phyloP scores from a whole-genome alignment of 2,888 invertebrate species.

The Thelaira solivaga region DNA sequence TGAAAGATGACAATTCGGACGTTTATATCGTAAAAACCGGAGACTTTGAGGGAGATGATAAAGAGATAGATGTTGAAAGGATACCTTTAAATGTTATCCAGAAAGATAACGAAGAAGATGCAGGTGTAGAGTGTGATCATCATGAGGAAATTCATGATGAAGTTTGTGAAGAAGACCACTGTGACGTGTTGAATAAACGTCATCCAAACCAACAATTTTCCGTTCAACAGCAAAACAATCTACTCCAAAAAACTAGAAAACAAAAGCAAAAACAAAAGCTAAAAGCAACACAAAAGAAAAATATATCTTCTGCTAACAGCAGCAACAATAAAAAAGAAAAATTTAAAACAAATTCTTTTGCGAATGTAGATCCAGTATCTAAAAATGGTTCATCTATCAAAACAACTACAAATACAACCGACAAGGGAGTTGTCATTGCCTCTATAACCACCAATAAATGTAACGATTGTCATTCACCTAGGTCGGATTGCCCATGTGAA shows the following conservation, averaged over 20 bases:
- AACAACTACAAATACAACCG: slow-evolving; percentile 9
- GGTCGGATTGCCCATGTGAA: slow-evolving; percentile 78
- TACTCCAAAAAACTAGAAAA: slow-evolving; percentile 65
- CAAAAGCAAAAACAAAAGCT: slow-evolving; percentile 67
- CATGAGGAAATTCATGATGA: slow-evolving; percentile 37
- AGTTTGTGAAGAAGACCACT: slow-evolving; percentile 50
- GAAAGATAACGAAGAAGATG: slow-evolving; percentile 51
- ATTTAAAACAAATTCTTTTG: slow-evolving; percentile 2
- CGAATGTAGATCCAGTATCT: background rate
- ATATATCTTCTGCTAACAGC: slow-evolving; percentile 7
- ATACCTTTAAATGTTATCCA: slow-evolving; percentile 35
- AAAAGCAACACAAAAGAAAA: slow-evolving; percentile 53
- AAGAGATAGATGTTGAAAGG: slow-evolving; percentile 15
- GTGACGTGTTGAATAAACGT: slow-evolving; percentile 50
- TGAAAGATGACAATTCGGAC: background rate
- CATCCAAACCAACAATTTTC: slow-evolving; percentile 28
- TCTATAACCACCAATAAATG: slow-evolving; percentile 66
- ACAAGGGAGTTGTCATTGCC: slow-evolving; percentile 19
- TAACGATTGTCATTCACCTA: slow-evolving; percentile 70
- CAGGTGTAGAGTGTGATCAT: slow-evolving; percentile 57
- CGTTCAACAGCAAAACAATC: slow-evolving; percentile 68
- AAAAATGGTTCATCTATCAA: slow-evolving; percentile 10
- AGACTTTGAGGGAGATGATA: slow-evolving; percentile 55
- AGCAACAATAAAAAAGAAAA: slow-evolving; percentile 38
- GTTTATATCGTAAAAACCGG: slow-evolving; percentile 26